These are phyloP conservation scores for Notolabrus celidotus DNA, from an alignment of 2,797 vertebrate genomes.

Conservation along the genomic window DNA sequence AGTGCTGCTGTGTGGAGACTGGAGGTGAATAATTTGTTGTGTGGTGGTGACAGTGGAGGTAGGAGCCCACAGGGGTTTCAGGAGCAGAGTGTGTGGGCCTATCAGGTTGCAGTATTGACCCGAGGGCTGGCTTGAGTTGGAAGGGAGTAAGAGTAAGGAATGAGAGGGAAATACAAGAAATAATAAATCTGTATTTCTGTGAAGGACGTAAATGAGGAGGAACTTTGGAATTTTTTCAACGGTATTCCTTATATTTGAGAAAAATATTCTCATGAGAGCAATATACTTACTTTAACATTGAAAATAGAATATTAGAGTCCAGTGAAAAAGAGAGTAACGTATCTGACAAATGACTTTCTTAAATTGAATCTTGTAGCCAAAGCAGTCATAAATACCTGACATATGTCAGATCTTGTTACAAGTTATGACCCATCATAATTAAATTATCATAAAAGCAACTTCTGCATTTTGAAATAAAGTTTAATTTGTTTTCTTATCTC, in stretches of 20 bases:
- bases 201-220: no score
- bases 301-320: neutral
- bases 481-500: constrained; percentile 25
- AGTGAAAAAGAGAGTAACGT: constrained; percentile 20
- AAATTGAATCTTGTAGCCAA: constrained; percentile 14
- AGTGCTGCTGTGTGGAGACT: constrained; percentile 37
- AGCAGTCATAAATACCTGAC: constrained; percentile 48
- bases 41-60: constrained; percentile 67
- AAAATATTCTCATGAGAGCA: neutral
- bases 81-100: constrained; percentile 61
- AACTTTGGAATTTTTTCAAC: no score
- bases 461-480: constrained; percentile 60
- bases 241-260: no score
- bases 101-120: constrained; percentile 70
- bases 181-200: no score
- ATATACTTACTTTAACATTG: neutral
- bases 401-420: constrained; percentile 45
- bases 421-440: constrained; percentile 29
- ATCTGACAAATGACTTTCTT: constrained; percentile 20
- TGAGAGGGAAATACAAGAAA: constrained; percentile 38
- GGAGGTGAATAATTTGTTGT: constrained; percentile 74
- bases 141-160: constrained; percentile 34
- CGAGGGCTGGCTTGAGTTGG: constrained; percentile 62
- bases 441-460: constrained; percentile 45
- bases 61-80: constrained; percentile 57